Evolutionary conservation across 2,113 vertebrate species (phyloP).

Genomic region (Apodemus sylvaticus): DNA sequence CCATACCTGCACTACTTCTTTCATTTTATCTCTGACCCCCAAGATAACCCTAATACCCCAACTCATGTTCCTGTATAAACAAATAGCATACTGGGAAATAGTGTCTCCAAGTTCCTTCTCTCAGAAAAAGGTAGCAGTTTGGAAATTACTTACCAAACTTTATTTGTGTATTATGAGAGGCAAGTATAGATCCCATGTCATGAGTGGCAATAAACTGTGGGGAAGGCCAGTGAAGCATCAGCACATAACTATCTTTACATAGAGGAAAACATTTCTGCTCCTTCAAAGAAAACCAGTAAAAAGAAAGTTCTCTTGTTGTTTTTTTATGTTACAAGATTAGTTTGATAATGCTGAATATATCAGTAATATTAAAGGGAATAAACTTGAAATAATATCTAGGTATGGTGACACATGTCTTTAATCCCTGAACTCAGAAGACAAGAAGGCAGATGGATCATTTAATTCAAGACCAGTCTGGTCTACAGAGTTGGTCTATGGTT

Average conservation of each 20-base stretch:
- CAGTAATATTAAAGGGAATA: constrained; percentile 19
- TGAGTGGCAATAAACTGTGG: neutral
- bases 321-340: neutral
- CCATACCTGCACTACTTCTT: neutral
- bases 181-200: neutral
- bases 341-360: neutral
- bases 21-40: neutral
- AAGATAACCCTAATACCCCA: neutral
- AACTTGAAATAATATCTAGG: neutral
- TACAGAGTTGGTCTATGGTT: neutral
- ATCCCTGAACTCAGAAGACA: neutral
- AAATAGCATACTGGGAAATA: too few relatives aligned
- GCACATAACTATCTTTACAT: neutral
- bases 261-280: neutral
- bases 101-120: neutral
- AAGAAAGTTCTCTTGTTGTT: neutral
- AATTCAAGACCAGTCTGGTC: neutral
- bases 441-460: neutral
- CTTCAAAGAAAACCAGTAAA: neutral
- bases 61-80: neutral
- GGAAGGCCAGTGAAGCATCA: neutral
- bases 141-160: neutral
- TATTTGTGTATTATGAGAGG: neutral
- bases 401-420: neutral
- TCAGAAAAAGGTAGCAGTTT: neutral